Percentiles rank a stretch among this genome's conserved stretches.
Conservation (phyloP, 2,888 invertebrate genomes). For the Alcis repandata region DNA sequence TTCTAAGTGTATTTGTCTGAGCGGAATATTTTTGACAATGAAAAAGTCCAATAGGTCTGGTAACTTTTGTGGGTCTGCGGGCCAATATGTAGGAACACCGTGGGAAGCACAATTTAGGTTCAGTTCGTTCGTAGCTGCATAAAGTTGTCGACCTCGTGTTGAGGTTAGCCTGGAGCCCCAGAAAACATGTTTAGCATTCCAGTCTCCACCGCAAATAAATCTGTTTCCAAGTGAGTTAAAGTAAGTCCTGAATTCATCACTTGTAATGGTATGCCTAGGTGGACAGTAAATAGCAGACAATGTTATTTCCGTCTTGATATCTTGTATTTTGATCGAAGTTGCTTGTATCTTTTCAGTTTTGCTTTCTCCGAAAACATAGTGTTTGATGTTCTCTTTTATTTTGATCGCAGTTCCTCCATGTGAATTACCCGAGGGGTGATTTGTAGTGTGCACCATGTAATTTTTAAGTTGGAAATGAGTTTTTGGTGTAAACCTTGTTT, state of each 20-base stretch:
- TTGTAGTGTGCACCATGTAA: not conserved
- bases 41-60: not conserved
- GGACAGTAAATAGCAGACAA: not conserved
- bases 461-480: not conserved
- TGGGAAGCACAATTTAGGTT: not conserved
- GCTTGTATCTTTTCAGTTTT: not conserved
- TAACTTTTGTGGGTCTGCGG: not conserved
- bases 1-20: not conserved
- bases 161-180: not conserved
- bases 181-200: not conserved
- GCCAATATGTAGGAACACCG: not conserved
- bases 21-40: not conserved
- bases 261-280: not conserved
- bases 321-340: not conserved
- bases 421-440: not conserved
- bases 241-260: not conserved
- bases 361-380: not conserved
- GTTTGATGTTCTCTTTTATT: not conserved
- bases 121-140: not conserved
- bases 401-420: not conserved
- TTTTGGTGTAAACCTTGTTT: not conserved
- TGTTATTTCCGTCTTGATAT: not conserved
- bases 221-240: not conserved
- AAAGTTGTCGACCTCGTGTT: not conserved
- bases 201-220: not conserved